Evolutionary conservation across 2,113 vertebrate genomes (phyloP).

Genomic region (Pseudopodoces humilis): DNA sequence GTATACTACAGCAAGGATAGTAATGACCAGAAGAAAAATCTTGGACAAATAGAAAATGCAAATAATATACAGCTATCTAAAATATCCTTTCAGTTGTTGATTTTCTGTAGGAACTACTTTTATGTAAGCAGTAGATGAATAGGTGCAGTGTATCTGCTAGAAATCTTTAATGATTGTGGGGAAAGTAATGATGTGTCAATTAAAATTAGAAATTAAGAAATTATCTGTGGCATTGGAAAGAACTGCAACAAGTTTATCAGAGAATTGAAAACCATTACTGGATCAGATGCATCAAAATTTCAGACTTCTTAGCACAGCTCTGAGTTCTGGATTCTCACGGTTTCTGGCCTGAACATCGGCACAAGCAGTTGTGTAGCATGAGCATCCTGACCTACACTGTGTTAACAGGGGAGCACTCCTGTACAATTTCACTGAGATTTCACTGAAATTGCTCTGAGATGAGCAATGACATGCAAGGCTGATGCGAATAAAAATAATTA

Average conservation of each 20-base stretch:
- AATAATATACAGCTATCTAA: neutral
- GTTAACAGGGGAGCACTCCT: neutral
- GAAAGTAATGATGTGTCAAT: neutral
- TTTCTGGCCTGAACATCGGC: rapidly evolving
- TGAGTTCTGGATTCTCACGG: neutral
- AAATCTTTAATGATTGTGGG: neutral
- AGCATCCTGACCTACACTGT: neutral
- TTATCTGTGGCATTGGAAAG: neutral
- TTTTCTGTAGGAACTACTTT: neutral
- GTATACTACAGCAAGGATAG: neutral
- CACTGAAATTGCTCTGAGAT: neutral
- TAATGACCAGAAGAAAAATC: neutral
- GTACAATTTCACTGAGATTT: neutral
- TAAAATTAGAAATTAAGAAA: neutral
- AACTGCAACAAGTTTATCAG: neutral
- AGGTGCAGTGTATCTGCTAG: neutral
- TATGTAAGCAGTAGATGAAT: neutral
- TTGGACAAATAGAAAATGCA: neutral
- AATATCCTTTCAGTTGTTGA: neutral
- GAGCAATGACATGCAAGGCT: neutral
- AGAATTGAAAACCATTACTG: neutral
- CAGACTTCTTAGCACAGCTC: neutral
- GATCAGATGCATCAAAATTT: neutral
- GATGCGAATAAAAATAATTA: neutral
- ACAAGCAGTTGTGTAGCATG: neutral